Evolutionary conservation across 2,113 vertebrate genomes (phyloP).

Genomic region (Planiliza haematocheilus): DNA sequence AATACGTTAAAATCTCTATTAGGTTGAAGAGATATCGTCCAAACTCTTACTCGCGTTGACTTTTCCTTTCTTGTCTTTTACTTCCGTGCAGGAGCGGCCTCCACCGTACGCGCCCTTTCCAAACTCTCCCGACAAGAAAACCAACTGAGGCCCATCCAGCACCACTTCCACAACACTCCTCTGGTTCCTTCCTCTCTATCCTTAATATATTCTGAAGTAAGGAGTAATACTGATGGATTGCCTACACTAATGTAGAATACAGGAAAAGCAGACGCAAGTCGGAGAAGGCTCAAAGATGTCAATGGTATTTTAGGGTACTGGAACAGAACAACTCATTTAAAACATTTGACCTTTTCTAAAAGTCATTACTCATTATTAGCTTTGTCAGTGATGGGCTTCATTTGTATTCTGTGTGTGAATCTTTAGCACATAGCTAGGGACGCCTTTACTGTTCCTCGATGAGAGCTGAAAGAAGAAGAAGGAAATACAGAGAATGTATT

Average conservation of each 20-base stretch:
- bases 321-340: neutral
- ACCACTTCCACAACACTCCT: conserved; percentile 41
- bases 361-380: conserved; percentile 18
- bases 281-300: conserved; percentile 36
- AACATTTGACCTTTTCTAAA: conserved; percentile 20
- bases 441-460: neutral
- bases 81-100: conserved; percentile 83
- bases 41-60: neutral
- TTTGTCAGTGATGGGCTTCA: conserved; percentile 16
- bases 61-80: neutral
- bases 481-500: conserved; percentile 53
- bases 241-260: conserved; percentile 7
- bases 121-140: conserved; percentile 85
- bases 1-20: no score
- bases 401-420: conserved; percentile 23
- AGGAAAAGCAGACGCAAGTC: conserved; percentile 28
- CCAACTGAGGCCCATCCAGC: conserved; percentile 76
- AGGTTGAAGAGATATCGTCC: no score
- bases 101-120: conserved; percentile 85
- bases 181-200: conserved; percentile 32
- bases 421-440: neutral
- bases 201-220: conserved; percentile 41
- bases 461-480: conserved; percentile 12
- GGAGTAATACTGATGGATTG: conserved; percentile 7
- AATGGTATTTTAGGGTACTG: conserved; percentile 30